Percentiles rank a stretch among this genome's conserved stretches.
These are phyloP conservation scores for Eubucco bourcierii DNA, from an alignment of 2,113 vertebrate species.

Conservation along the genomic window DNA sequence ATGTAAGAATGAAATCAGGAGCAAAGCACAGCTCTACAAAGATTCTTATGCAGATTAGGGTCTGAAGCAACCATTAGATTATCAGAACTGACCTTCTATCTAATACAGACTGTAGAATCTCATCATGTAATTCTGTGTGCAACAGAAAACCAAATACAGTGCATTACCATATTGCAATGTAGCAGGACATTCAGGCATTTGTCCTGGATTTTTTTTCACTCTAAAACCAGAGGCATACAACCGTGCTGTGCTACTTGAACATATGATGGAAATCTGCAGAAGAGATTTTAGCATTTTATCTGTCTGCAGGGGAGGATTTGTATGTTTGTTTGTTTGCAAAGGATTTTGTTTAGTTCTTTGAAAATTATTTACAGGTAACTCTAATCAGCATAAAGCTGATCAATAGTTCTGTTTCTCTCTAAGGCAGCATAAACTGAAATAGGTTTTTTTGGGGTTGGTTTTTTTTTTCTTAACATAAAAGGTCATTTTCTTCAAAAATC, in stretches of 20 bases:
- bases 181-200: background rate
- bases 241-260: background rate
- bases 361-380: background rate
- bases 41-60: conserved; percentile 26
- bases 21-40: background rate
- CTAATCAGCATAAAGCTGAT: background rate
- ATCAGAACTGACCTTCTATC: conserved; percentile 21
- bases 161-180: conserved; percentile 1
- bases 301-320: background rate
- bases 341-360: background rate
- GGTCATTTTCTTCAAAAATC: background rate
- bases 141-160: background rate
- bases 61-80: conserved; percentile 9
- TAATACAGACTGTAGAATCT: background rate
- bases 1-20: conserved; percentile 29
- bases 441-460: too few species aligned
- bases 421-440: background rate
- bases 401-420: background rate
- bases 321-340: background rate
- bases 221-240: background rate
- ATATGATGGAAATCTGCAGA: background rate
- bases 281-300: background rate
- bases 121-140: conserved; percentile 1
- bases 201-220: background rate
- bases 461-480: background rate